Conservation (phyloP, 2,888 invertebrate genomes). For the Lithosia quadra region DNA sequence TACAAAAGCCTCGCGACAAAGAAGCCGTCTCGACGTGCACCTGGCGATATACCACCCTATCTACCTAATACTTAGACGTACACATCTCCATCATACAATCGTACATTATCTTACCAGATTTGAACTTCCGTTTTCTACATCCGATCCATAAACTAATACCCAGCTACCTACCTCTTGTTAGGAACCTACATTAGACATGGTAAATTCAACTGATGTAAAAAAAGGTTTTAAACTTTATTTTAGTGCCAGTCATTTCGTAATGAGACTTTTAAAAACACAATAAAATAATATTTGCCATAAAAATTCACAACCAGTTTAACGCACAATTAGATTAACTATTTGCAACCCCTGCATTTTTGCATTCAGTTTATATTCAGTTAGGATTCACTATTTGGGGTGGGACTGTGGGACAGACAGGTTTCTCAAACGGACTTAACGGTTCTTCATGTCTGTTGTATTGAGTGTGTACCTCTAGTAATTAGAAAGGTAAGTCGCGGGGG, state of each 20-base stretch:
- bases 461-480: constrained; percentile 70
- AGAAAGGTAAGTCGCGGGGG: constrained; percentile 82
- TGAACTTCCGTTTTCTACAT: constrained; percentile 66
- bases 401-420: constrained; percentile 75
- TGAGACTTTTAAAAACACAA: constrained; percentile 53
- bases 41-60: constrained; percentile 77
- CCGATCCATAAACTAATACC: constrained; percentile 51
- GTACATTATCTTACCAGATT: constrained; percentile 57
- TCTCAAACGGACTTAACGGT: constrained; percentile 84
- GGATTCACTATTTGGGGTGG: constrained; percentile 66
- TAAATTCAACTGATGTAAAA: constrained; percentile 3
- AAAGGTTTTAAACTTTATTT: background rate
- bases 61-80: constrained; percentile 66
- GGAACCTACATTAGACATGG: constrained; percentile 21
- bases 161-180: constrained; percentile 33
- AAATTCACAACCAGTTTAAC: constrained; percentile 71
- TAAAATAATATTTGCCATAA: constrained; percentile 46
- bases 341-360: constrained; percentile 83
- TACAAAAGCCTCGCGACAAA: constrained; percentile 70
- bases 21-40: constrained; percentile 78
- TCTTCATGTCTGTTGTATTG: constrained; percentile 79
- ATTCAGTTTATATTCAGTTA: constrained; percentile 59
- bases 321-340: constrained; percentile 79
- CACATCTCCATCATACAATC: constrained; percentile 61
- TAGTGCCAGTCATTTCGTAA: constrained; percentile 5